Conservation (phyloP, 1,140 invertebrate species). For the Drosophila ficusphila region DNA sequence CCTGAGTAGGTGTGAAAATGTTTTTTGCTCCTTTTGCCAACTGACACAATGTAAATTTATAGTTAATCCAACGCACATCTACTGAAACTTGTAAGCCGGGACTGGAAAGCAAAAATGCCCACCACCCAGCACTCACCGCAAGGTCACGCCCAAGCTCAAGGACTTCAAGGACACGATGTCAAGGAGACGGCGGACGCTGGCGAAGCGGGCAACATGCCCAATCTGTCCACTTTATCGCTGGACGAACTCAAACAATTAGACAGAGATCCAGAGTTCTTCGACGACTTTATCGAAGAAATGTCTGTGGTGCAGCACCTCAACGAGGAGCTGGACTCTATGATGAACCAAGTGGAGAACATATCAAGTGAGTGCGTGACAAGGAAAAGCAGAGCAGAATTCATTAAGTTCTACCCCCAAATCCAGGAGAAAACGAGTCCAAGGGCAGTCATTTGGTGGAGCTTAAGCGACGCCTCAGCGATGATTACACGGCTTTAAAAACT, state of each 20-base stretch:
- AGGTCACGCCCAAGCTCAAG: slow-evolving; percentile 18
- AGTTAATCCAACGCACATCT: slow-evolving; percentile 4
- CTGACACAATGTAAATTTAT: not conserved
- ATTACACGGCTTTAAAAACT: slow-evolving; percentile 88
- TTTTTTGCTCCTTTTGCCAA: not conserved
- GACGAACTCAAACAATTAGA: slow-evolving; percentile 89
- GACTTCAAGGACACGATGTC: slow-evolving; percentile 18
- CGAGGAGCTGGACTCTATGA: slow-evolving; percentile 88
- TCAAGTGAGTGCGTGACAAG: slow-evolving; percentile 85
- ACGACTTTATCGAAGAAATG: slow-evolving; percentile 89
- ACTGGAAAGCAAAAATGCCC: slow-evolving; percentile 48
- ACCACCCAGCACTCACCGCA: slow-evolving; percentile 55
- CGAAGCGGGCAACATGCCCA: slow-evolving; percentile 85
- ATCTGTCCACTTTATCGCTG: slow-evolving; percentile 87
- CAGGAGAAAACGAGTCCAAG: slow-evolving; percentile 89
- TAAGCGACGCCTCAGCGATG: slow-evolving; percentile 87
- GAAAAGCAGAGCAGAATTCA: not conserved
- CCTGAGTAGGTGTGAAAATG: slow-evolving; percentile 1
- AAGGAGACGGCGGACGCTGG: slow-evolving; percentile 23
- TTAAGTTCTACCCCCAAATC: slow-evolving; percentile 27
- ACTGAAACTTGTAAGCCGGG: not conserved
- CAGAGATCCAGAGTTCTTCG: slow-evolving; percentile 88
- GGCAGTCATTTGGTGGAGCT: slow-evolving; percentile 87
- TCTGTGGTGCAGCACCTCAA: slow-evolving; percentile 88
- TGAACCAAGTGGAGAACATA: slow-evolving; percentile 89